These are phyloP conservation scores for Orestias chungarensis DNA, from an alignment of 2,797 vertebrate species.

Conservation along the genomic window DNA sequence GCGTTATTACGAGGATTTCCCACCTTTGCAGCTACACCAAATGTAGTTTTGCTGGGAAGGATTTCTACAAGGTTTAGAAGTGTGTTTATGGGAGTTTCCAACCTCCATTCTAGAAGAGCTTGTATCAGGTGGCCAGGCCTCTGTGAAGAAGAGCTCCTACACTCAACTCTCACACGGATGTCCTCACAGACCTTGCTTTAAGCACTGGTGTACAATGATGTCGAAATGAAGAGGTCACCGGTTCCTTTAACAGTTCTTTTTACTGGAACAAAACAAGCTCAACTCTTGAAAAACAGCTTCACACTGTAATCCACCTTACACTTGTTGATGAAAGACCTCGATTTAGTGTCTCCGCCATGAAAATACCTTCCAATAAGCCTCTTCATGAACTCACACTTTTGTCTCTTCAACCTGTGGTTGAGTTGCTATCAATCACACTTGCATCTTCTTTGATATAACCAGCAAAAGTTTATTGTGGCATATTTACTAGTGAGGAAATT, in stretches of 20 bases:
- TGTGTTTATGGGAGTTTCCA: not conserved
- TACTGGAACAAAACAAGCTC: not conserved
- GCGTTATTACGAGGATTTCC: not conserved
- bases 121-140: too few species aligned
- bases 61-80: not conserved
- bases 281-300: not conserved
- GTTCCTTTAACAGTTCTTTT: not conserved
- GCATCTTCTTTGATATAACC: not conserved
- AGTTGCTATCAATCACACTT: too few species aligned
- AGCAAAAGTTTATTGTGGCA: too few species aligned
- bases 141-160: not conserved
- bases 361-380: not conserved
- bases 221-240: not conserved
- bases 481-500: too few species aligned
- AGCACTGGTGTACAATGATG: not conserved
- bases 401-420: too few species aligned
- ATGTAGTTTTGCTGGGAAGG: not conserved
- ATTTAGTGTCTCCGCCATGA: not conserved
- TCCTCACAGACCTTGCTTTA: not conserved
- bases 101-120: not conserved
- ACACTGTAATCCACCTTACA: not conserved
- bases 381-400: not conserved
- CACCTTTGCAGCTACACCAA: not conserved
- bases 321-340: not conserved
- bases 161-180: not conserved